These are phyloP conservation scores for Mustela nigripes DNA, from an alignment of 2,113 vertebrate species.

Conservation along the genomic window DNA sequence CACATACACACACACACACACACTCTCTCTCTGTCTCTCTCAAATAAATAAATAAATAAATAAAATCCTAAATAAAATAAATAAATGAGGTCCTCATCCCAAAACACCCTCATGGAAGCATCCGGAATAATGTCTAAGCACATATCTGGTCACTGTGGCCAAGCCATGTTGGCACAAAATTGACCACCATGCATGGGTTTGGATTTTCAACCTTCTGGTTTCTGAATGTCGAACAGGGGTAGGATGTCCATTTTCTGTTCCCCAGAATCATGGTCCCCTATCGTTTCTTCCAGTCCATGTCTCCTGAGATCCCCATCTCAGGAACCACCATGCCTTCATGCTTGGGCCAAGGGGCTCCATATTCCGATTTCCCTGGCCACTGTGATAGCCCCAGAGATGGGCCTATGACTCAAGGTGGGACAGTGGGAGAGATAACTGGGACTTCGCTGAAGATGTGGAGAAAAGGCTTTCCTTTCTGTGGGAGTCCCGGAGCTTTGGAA, in stretches of 20 bases:
- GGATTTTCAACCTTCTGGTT: neutral
- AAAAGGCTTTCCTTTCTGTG: rapidly evolving
- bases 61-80: neutral
- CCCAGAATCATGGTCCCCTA: neutral
- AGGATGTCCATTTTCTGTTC: neutral
- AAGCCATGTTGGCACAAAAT: neutral
- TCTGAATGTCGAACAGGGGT: neutral
- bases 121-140: neutral
- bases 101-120: neutral
- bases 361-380: neutral
- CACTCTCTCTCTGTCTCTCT: neutral
- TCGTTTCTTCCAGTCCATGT: neutral
- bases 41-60: neutral
- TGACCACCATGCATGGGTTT: neutral
- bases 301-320: neutral
- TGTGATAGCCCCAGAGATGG: neutral
- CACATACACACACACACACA: neutral
- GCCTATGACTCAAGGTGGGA: neutral
- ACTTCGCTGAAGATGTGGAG: neutral
- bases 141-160: neutral
- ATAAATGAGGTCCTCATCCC: neutral
- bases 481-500: neutral
- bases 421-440: neutral
- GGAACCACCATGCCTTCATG: neutral
- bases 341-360: neutral